These are phyloP conservation scores for Mycalesis mineus DNA, from an alignment of 2,888 invertebrate genomes.

Conservation along the genomic window DNA sequence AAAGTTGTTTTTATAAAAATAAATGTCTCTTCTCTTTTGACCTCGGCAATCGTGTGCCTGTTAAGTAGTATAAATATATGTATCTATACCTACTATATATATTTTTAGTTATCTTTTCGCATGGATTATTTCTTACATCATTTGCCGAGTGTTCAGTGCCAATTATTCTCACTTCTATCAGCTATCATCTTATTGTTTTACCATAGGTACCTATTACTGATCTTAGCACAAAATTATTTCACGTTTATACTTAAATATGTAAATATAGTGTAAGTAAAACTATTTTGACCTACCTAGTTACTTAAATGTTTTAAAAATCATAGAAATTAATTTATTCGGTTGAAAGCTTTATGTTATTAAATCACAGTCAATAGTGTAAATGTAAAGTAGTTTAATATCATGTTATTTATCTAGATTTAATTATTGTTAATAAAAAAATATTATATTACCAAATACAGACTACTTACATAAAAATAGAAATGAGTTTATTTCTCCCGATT, in stretches of 20 bases:
- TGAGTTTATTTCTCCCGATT: slow-evolving; percentile 6
- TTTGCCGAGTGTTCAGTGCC: no score
- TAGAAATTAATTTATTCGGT: not conserved
- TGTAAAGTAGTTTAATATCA: slow-evolving; percentile 18
- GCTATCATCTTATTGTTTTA: no score
- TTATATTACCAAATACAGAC: slow-evolving; percentile 19
- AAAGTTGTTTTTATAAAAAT: no score
- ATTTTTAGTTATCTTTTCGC: no score
- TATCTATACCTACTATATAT: no score
- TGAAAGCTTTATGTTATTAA: slow-evolving; percentile 17
- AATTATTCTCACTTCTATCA: no score
- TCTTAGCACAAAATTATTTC: slow-evolving; percentile 3
- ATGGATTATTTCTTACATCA: no score
- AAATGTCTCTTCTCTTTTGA: no score
- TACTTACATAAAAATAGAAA: slow-evolving; percentile 2
- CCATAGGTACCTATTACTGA: not conserved
- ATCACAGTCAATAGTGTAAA: slow-evolving; percentile 14
- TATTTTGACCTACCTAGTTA: not conserved
- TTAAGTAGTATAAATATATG: no score
- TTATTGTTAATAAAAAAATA: slow-evolving; percentile 47
- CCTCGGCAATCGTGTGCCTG: no score
- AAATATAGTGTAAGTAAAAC: not conserved
- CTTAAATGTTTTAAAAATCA: not conserved
- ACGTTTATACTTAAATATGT: not conserved
- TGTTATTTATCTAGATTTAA: slow-evolving; percentile 24